Percentiles rank a stretch among this genome's conserved stretches.
These are phyloP conservation scores for Phthorimaea operculella DNA, from an alignment of 1,140 invertebrate genomes.

Conservation along the genomic window DNA sequence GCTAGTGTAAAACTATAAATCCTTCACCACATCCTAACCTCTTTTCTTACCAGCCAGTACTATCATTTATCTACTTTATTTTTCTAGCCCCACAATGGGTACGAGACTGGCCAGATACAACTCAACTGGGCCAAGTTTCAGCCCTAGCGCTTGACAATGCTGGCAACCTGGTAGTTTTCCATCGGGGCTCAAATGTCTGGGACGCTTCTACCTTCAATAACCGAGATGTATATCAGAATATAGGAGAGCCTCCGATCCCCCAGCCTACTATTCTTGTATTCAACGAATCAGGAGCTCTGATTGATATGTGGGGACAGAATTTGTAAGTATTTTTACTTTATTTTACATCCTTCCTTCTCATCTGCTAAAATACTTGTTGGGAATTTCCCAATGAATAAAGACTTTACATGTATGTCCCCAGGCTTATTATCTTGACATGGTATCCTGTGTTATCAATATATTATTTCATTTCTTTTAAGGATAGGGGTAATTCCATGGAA, in stretches of 20 bases:
- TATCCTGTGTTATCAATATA: too few relatives aligned
- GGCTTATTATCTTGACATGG: too few relatives aligned
- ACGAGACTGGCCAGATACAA: conserved; percentile 66
- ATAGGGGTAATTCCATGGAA: too few relatives aligned
- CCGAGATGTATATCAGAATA: conserved; percentile 71
- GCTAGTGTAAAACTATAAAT: too few relatives aligned
- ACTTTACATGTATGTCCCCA: too few relatives aligned
- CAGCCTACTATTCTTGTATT: conserved; percentile 81
- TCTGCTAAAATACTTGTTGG: too few relatives aligned
- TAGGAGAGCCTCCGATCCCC: conserved; percentile 75
- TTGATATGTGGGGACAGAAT: conserved; percentile 83
- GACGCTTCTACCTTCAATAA: conserved; percentile 72
- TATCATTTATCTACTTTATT: conserved; percentile 7
- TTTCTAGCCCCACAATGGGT: conserved; percentile 51
- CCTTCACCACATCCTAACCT: too few relatives aligned
- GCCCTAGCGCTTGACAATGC: conserved; percentile 80
- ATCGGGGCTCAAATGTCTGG: conserved; percentile 83
- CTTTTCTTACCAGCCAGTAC: too few relatives aligned
- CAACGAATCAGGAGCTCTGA: conserved; percentile 75
- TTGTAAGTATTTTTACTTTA: conserved; percentile 69
- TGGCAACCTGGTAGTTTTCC: conserved; percentile 86
- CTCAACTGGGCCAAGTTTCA: conserved; percentile 79
- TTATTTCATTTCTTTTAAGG: too few relatives aligned
- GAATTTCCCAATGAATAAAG: too few relatives aligned
- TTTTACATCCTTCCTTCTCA: too few relatives aligned